phyloP scores from a whole-genome alignment of 1,140 invertebrate species.

The Episyrphus balteatus region DNA sequence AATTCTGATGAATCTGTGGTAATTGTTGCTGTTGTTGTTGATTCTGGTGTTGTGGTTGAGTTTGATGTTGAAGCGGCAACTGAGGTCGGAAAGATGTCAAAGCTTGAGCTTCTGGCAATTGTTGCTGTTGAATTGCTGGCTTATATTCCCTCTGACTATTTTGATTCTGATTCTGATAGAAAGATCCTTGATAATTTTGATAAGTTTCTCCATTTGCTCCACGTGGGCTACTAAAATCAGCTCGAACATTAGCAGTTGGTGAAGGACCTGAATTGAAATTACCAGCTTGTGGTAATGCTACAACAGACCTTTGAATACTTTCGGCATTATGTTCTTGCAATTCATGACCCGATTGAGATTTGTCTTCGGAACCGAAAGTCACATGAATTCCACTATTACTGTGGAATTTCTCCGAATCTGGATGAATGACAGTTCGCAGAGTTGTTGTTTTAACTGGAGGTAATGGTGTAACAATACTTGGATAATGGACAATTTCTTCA shows the following conservation, averaged over 20 bases:
- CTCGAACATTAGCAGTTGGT: slow-evolving; percentile 10
- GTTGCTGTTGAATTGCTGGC: slow-evolving; percentile 12
- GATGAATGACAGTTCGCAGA: slow-evolving; percentile 66
- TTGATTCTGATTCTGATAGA: slow-evolving; percentile 3
- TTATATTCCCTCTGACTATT: slow-evolving; percentile 1
- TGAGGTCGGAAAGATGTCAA: slow-evolving; percentile 40
- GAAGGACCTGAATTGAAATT: slow-evolving; percentile 4
- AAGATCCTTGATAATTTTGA: background rate
- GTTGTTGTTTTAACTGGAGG: slow-evolving; percentile 58
- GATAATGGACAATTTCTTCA: slow-evolving; percentile 64
- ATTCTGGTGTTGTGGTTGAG: slow-evolving; percentile 13
- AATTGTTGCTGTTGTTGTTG: slow-evolving; percentile 34
- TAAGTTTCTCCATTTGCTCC: too few species aligned
- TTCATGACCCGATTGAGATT: slow-evolving; percentile 43
- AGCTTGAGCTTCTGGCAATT: slow-evolving; percentile 33
- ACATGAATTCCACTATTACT: slow-evolving; percentile 61
- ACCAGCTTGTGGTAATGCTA: slow-evolving; percentile 39
- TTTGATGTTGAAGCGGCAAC: slow-evolving; percentile 12
- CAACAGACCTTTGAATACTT: slow-evolving; percentile 46
- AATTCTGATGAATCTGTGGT: slow-evolving; percentile 23
- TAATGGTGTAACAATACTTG: slow-evolving; percentile 59
- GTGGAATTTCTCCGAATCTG: slow-evolving; percentile 70
- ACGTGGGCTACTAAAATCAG: too few species aligned
- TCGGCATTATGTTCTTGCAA: slow-evolving; percentile 41
- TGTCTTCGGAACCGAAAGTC: slow-evolving; percentile 55